phyloP scores from a whole-genome alignment of 2,797 vertebrate species.

The Enoplosus armatus region DNA sequence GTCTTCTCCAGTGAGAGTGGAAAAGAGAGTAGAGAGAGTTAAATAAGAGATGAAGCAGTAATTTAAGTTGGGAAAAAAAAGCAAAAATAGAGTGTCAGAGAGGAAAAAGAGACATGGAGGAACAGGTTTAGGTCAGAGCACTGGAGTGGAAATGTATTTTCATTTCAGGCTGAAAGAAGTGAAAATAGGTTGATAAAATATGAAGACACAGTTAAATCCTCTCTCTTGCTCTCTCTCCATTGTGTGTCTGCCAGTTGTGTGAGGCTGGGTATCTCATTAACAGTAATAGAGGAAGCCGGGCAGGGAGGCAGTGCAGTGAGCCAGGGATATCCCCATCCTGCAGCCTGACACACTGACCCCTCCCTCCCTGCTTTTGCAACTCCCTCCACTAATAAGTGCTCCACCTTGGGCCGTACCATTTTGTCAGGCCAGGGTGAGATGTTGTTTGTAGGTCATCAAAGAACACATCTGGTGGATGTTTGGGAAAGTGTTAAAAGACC shows the following conservation, averaged over 20 bases:
- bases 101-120: conserved; percentile 1
- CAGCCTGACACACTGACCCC: conserved; percentile 69
- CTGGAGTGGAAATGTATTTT: conserved; percentile 34
- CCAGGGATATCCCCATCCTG: conserved; percentile 74
- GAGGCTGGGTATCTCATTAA: conserved; percentile 73
- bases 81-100: conserved; percentile 27
- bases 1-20: conserved; percentile 13
- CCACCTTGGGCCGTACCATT: conserved; percentile 54
- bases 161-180: conserved; percentile 41
- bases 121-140: conserved; percentile 11
- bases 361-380: conserved; percentile 49
- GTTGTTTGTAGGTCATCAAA: conserved; percentile 45
- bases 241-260: conserved; percentile 46
- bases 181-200: conserved; percentile 33
- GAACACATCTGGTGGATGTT: conserved; percentile 39
- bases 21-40: conserved; percentile 42
- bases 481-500: conserved; percentile 31
- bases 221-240: background rate
- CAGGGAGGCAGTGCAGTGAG: conserved; percentile 45
- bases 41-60: conserved; percentile 52
- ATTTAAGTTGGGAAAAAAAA: conserved; percentile 31
- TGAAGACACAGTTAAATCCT: conserved; percentile 24
- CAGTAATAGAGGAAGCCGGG: conserved; percentile 58
- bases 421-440: conserved; percentile 14
- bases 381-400: conserved; percentile 57